Percentiles rank a stretch among this genome's conserved stretches.
Evolutionary conservation across 2,888 invertebrate genomes (phyloP).

Genomic region (Epinotia bilunana): DNA sequence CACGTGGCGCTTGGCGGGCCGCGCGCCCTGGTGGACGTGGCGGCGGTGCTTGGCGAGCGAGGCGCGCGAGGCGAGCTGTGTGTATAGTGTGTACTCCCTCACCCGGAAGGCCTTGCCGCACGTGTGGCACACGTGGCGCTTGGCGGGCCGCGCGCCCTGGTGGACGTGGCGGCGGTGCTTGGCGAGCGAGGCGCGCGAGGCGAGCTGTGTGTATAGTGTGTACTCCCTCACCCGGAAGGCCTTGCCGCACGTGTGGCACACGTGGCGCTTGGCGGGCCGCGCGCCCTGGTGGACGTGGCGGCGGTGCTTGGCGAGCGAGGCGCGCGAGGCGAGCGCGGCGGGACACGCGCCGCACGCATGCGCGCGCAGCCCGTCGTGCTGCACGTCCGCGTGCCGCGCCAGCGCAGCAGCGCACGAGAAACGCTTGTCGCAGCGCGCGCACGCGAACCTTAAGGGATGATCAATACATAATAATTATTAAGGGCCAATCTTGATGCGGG

Average conservation of each 20-base stretch:
- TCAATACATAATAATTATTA: too few species aligned
- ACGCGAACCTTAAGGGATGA: constrained; percentile 57
- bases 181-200: constrained; percentile 45
- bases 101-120: constrained; percentile 12
- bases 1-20: constrained; percentile 26
- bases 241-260: constrained; percentile 45
- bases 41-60: constrained; percentile 17
- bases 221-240: constrained; percentile 32
- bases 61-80: constrained; percentile 38
- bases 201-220: constrained; percentile 45
- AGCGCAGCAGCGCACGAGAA: constrained; percentile 56
- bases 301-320: constrained; percentile 67
- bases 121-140: constrained; percentile 4
- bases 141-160: constrained; percentile 48
- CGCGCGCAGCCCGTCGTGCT: constrained; percentile 72
- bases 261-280: constrained; percentile 57
- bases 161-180: constrained; percentile 57
- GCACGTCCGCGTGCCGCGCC: constrained; percentile 60
- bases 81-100: constrained; percentile 49
- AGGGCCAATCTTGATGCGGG: too few species aligned
- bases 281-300: constrained; percentile 61
- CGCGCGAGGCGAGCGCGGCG: constrained; percentile 66
- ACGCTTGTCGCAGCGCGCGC: constrained; percentile 64
- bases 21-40: constrained; percentile 45
- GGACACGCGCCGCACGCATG: constrained; percentile 73